Conservation (phyloP, 2,888 invertebrate genomes). For the Sycophila texana region DNA sequence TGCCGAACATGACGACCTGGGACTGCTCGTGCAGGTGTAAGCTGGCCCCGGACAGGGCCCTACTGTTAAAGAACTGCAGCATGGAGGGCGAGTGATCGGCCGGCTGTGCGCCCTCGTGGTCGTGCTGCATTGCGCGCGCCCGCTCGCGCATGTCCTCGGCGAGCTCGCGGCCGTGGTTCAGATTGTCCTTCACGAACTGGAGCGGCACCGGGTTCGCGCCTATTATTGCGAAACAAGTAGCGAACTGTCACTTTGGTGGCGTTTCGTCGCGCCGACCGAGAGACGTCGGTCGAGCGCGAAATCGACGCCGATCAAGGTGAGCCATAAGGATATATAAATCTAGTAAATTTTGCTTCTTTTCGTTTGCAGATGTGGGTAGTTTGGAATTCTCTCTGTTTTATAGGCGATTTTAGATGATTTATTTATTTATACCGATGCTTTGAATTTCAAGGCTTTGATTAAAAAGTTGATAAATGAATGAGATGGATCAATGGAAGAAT, state of each 20-base stretch:
- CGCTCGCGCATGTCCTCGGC: constrained; percentile 59
- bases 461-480: not conserved
- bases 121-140: constrained; percentile 52
- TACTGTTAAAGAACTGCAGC: constrained; percentile 58
- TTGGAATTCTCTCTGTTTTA: no score
- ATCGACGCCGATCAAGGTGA: not conserved
- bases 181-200: constrained; percentile 51
- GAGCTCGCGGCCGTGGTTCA: constrained; percentile 60
- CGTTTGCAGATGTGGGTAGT: not conserved
- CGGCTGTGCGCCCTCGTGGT: constrained; percentile 46
- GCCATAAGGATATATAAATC: no score
- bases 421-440: not conserved
- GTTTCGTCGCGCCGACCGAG: not conserved
- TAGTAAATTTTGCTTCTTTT: not conserved
- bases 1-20: constrained; percentile 58
- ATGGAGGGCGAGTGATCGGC: constrained; percentile 58
- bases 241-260: not conserved
- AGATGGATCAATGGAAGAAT: no score
- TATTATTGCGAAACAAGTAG: constrained; percentile 33
- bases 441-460: not conserved
- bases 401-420: not conserved
- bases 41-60: constrained; percentile 40
- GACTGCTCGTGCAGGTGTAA: constrained; percentile 59
- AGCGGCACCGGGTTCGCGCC: constrained; percentile 57
- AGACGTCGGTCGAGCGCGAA: not conserved